phyloP scores from a whole-genome alignment of 2,797 vertebrate species.

The Agapornis canus region DNA sequence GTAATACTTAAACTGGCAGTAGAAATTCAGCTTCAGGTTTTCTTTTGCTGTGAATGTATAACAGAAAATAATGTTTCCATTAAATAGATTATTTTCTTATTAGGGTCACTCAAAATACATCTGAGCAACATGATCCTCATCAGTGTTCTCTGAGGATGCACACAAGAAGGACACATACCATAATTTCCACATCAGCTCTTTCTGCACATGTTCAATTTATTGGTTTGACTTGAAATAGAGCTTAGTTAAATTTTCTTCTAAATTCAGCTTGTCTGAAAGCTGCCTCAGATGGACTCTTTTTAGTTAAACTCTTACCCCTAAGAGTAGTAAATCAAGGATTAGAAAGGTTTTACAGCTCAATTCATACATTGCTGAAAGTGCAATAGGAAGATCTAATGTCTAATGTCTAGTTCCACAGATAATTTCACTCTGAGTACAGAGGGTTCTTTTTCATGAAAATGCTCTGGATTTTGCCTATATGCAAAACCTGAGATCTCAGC shows the following conservation, averaged over 20 bases:
- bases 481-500: not conserved
- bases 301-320: not conserved
- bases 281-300: not conserved
- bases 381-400: not conserved
- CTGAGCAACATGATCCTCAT: not conserved
- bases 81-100: not conserved
- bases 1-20: not conserved
- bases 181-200: not conserved
- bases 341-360: not conserved
- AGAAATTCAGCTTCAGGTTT: not conserved
- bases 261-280: not conserved
- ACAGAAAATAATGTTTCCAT: not conserved
- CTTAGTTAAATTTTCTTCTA: not conserved
- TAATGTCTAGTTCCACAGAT: not conserved
- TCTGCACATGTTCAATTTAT: not conserved
- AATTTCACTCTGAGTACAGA: not conserved
- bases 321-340: not conserved
- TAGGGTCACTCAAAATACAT: not conserved
- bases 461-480: not conserved
- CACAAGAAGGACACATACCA: accelerated
- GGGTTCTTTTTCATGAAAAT: not conserved
- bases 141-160: not conserved
- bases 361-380: not conserved
- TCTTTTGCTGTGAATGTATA: not conserved
- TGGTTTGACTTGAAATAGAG: not conserved